Percentiles rank a stretch among this genome's conserved stretches.
These are phyloP conservation scores for Leptinotarsa defecta DNA, from an alignment of 1,140 invertebrate genomes.

Conservation along the genomic window DNA sequence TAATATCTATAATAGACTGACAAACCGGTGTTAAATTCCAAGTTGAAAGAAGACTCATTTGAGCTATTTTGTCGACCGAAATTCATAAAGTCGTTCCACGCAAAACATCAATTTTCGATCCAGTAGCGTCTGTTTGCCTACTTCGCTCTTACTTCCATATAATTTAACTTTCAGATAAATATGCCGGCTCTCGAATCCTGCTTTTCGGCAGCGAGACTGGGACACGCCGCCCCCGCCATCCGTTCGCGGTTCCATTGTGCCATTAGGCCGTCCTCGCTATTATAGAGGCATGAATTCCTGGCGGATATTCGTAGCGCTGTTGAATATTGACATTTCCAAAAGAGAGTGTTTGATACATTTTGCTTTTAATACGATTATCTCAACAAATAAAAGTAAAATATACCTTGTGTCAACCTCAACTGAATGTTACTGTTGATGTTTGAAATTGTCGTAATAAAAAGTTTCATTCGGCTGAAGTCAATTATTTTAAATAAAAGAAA, in stretches of 20 bases:
- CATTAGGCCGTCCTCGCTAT: not conserved
- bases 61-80: not conserved
- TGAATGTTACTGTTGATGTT: no score
- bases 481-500: no score
- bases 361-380: no score
- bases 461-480: no score
- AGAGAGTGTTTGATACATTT: not conserved
- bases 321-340: not conserved
- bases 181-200: not conserved
- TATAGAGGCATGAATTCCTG: not conserved
- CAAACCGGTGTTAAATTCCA: no score
- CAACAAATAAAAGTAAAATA: no score
- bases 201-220: not conserved
- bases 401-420: no score
- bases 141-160: conserved; percentile 18
- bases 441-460: no score
- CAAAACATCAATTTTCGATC: conserved; percentile 21
- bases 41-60: not conserved
- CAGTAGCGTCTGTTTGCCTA: conserved; percentile 15
- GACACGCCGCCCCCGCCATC: not conserved
- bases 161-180: conserved; percentile 17
- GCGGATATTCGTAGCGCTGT: not conserved
- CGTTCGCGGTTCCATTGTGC: conserved; percentile 13
- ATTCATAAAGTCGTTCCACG: conserved; percentile 4
- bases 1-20: no score